A percentile compares a stretch with the other conserved stretches of the same genome.
Conservation (phyloP, 2,113 vertebrate genomes). For the Myotis lucifugus region DNA sequence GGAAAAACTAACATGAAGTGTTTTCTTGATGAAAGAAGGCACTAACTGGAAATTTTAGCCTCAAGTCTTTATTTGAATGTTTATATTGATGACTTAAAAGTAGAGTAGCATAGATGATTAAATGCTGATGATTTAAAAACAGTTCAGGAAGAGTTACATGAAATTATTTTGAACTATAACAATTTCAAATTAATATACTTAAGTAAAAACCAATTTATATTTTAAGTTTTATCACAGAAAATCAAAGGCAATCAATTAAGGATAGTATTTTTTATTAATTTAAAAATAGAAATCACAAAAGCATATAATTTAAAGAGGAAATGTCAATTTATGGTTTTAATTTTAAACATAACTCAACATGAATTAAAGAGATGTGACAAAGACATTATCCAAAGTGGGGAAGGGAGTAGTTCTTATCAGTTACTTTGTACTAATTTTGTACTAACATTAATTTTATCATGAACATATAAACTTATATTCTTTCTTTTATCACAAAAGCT, state of each 20-base stretch:
- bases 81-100: conserved; percentile 64
- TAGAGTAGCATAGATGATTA: conserved; percentile 14
- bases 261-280: conserved; percentile 1
- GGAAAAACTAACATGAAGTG: conserved; percentile 33
- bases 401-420: background rate
- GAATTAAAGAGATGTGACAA: conserved; percentile 10
- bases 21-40: conserved; percentile 31
- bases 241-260: conserved; percentile 62
- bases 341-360: conserved; percentile 38
- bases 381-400: background rate
- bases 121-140: conserved; percentile 67
- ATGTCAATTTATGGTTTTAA: background rate
- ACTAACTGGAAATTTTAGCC: conserved; percentile 67
- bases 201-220: conserved; percentile 55
- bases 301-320: conserved; percentile 26
- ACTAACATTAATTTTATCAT: conserved; percentile 43
- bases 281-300: conserved; percentile 43
- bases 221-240: conserved; percentile 72
- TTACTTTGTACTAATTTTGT: background rate
- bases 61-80: background rate
- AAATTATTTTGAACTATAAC: conserved; percentile 76
- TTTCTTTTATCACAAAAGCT: conserved; percentile 77
- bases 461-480: conserved; percentile 60
- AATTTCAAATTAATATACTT: conserved; percentile 71
- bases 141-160: conserved; percentile 70